Base-by-base conservation (phyloP, 2,113 vertebrate species). In the Pterocles gutturalis region DNA sequence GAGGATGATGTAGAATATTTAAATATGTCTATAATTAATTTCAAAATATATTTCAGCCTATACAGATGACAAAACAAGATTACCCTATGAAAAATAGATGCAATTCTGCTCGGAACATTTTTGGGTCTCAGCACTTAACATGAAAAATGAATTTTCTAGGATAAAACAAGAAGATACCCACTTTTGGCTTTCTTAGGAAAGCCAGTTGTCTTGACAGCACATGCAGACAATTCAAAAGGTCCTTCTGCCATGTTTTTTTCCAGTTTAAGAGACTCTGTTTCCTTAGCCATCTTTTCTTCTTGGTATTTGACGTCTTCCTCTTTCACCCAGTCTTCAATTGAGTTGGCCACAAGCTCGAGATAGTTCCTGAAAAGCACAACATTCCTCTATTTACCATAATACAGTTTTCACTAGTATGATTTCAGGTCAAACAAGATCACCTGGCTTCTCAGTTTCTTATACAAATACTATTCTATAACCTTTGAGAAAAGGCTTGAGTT, bases 311-410 rank as follows among this genome's bases (percentile, higher is more conserved):
- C 94, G 96, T 99, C 99, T 95, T 99, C 99, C 57, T 97, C 96
- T 93, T 79, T 97, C 12, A 97, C 96, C 99, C 99, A 99, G 3
- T 99, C 98, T 83, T 98, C 96, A 89, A 99, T 97, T 28, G 71
- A 98, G 16, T 97, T 89, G 16, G 99, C 98, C 72, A 99, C 98
- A 71, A 99, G 92, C 96, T 99, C 98, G 54, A 99, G 97, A 90
- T 99, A 99, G 82, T 81, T 99, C 93, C 99, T 99, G 67, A 61
- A 85, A 94, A 73, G 41, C 60, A 85, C 26, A 71, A 79, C 29
- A 79, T 41, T 58, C 18, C 48, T 84, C 29, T 84, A 21, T 75
- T 71, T 65, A 90, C 20, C 20, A n/a, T 13, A 83, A 76, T 4
- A 80, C 1, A 5, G 21, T 72, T 77, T 78, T 85, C 29, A 84